Evolutionary conservation across 2,888 invertebrate species (phyloP).

Genomic region (Prosopocoilus inquinatus): DNA sequence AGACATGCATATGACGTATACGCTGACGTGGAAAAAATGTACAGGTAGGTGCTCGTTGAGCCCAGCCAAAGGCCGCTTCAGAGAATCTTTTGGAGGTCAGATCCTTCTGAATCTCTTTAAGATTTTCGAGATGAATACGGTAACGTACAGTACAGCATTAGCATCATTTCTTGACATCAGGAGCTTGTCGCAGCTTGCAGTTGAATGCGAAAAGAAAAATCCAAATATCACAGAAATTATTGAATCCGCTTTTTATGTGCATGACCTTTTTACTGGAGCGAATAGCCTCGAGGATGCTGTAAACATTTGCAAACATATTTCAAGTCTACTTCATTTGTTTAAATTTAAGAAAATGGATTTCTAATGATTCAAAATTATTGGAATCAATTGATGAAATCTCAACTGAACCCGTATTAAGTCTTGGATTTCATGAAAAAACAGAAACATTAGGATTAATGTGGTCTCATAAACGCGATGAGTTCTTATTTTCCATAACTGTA

Average conservation of each 20-base stretch:
- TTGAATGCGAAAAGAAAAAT: too few relatives aligned
- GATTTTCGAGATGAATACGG: too few relatives aligned
- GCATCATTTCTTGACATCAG: too few relatives aligned
- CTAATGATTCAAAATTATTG: neutral
- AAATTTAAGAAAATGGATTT: neutral
- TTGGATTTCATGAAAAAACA: neutral
- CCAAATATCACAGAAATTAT: too few relatives aligned
- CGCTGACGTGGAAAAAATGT: slow-evolving; percentile 17
- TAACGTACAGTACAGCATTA: too few relatives aligned
- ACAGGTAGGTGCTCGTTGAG: slow-evolving; percentile 30
- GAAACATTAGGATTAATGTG: neutral
- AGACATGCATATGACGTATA: slow-evolving; percentile 3
- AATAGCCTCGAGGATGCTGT: too few relatives aligned
- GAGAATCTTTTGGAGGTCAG: slow-evolving; percentile 27
- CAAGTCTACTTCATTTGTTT: too few relatives aligned
- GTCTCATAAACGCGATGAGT: neutral
- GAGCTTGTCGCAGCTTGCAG: too few relatives aligned
- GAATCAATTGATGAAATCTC: neutral
- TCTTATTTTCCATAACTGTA: neutral
- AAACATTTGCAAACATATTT: too few relatives aligned
- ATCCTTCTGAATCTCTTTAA: too few relatives aligned
- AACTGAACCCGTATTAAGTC: neutral
- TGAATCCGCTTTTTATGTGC: too few relatives aligned
- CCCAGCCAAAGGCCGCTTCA: slow-evolving; percentile 26
- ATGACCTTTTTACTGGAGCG: too few relatives aligned